Conservation (phyloP, 2,888 invertebrate species). For the Philereme transversata region DNA sequence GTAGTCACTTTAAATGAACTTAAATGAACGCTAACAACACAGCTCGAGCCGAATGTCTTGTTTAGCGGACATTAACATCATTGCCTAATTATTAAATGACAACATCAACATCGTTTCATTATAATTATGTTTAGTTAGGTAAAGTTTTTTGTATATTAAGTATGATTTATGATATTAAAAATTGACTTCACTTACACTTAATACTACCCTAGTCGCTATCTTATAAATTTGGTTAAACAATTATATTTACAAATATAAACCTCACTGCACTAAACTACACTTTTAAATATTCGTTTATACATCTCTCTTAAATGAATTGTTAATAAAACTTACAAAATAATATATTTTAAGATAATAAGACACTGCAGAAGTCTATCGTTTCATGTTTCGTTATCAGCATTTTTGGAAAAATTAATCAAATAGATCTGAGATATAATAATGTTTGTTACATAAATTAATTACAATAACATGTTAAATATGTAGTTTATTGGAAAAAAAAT, state of each 20-base stretch:
- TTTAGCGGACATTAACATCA: too few relatives aligned
- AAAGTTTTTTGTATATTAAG: neutral
- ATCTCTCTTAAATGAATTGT: neutral
- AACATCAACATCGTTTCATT: too few relatives aligned
- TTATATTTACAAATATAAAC: slow-evolving; percentile 1
- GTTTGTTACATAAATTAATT: neutral
- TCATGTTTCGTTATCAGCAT: neutral
- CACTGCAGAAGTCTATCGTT: slow-evolving; percentile 27
- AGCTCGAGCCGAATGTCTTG: too few relatives aligned
- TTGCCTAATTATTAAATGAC: too few relatives aligned
- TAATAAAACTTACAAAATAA: slow-evolving; percentile 8
- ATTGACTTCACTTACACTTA: neutral
- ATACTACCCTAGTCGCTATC: neutral
- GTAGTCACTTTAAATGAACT: too few relatives aligned
- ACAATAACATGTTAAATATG: neutral
- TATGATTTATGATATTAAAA: neutral
- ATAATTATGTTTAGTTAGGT: neutral
- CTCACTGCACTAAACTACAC: neutral
- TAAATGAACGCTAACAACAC: too few relatives aligned
- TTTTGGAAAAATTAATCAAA: neutral
- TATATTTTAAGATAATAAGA: slow-evolving; percentile 18
- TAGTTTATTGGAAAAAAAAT: too few relatives aligned
- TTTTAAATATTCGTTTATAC: neutral
- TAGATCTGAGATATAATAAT: neutral
- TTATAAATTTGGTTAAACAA: neutral